Evolutionary conservation across 2,888 invertebrate species (phyloP), one percentile per base, ranked within the genome.

Genomic region (Sialis fuliginosa): DNA sequence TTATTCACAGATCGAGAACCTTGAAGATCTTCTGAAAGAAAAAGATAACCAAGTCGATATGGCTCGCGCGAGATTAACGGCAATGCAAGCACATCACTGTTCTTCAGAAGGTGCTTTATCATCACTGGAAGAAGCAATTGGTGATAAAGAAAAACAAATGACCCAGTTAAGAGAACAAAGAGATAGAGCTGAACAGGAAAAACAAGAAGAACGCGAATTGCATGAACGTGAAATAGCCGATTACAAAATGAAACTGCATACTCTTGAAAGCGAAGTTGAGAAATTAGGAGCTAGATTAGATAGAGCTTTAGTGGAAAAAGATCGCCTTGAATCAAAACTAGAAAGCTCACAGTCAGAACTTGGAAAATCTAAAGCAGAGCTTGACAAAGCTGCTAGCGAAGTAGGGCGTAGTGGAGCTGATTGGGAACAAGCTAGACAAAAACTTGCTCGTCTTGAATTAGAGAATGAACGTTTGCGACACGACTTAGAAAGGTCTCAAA

Each of bases 21-120:
- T 97, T 53, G 98, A 98, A 71, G 96, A 96, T 61, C 72, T 93
- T 46, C 72, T 98, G 45, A 91, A 92, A 67, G 98, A 98, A 63
- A 97, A 96, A 69, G 97, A 98, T 63, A 91, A 91, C 66, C 95
- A 96, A 72, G 87, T 98, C 47, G 91, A 93, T 58, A 89, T 91
- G 85, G 89, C 92, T 1, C 72, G 92, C 54, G 90, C 90, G 33
- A 75, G 92, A 55, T 66, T 89, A 44, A 86, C 88, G 43, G 89
- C 92, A 49, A 88, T 93, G 81, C 92, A 92, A 70, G 90, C 90
- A 10, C 92, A 93, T 60, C 90, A 91, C 61, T 90, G 88, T 67
- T 82, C 88, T 51, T 89, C 88, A 7, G 93, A 93, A 71, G 92
- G 90, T 45, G 91, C 93, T 2, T 70, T 95, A 46, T 86, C 89